Conservation (phyloP, 2,113 vertebrate genomes). For the Scomber colias region DNA sequence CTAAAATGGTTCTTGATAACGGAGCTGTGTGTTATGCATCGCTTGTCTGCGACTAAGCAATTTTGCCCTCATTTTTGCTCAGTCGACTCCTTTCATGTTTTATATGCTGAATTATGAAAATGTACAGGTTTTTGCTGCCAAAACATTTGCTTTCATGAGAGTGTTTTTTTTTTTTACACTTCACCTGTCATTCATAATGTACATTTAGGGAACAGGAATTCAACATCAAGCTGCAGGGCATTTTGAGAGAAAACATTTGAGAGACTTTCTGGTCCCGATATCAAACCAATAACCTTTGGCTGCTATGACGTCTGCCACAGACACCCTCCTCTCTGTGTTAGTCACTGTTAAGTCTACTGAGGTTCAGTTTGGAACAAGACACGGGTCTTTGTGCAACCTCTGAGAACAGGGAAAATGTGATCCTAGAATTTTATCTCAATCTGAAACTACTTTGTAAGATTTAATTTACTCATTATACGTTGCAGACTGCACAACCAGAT, state of each 20-base stretch:
- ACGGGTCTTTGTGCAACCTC: constrained; percentile 5
- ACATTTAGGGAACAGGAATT: background rate
- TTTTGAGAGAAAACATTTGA: constrained; percentile 12
- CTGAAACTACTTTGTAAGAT: constrained; percentile 8
- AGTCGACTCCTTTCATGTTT: background rate
- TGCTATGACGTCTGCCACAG: background rate
- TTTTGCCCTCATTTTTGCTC: constrained; percentile 5
- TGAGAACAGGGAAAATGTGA: background rate
- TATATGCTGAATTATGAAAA: constrained; percentile 10
- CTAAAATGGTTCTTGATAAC: background rate
- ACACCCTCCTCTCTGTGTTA: background rate
- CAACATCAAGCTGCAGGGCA: constrained; percentile 24
- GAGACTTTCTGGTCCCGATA: background rate
- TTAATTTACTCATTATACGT: background rate
- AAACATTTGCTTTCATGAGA: background rate
- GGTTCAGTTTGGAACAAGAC: background rate
- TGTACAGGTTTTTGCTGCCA: background rate
- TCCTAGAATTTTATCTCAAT: constrained; percentile 14
- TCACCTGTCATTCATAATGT: background rate
- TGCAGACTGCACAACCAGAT: background rate
- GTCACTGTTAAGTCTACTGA: background rate
- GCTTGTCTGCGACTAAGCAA: background rate
- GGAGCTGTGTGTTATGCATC: too few relatives aligned
- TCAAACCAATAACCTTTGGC: background rate
- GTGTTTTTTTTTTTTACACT: background rate